Percentiles rank a stretch among this genome's conserved stretches.
Evolutionary conservation across 2,113 vertebrate genomes (phyloP).

Genomic region (Sebastes schlegelii): DNA sequence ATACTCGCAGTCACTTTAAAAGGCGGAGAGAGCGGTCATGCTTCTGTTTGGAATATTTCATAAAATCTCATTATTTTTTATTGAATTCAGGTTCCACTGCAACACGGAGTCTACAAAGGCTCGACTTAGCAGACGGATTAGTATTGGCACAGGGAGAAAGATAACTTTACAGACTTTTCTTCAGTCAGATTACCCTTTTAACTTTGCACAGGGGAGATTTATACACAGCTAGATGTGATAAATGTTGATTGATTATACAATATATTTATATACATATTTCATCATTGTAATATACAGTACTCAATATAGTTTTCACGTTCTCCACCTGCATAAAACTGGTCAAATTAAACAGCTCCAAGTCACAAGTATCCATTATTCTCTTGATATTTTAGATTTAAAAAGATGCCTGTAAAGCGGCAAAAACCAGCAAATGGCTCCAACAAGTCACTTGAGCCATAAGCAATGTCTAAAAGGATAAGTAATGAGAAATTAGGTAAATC

Average conservation of each 20-base stretch:
- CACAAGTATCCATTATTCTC: neutral
- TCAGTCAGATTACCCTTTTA: neutral
- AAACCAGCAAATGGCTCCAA: neutral
- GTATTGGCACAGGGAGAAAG: constrained; percentile 37
- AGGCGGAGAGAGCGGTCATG: constrained; percentile 69
- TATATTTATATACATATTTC: neutral
- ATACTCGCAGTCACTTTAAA: constrained; percentile 76
- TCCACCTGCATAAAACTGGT: neutral
- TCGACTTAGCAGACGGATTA: constrained; percentile 41
- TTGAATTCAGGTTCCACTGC: constrained; percentile 76
- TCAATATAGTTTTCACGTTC: neutral
- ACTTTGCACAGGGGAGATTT: neutral
- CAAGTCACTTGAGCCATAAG: neutral
- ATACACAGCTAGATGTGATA: neutral
- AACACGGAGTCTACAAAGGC: constrained; percentile 55
- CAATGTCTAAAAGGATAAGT: neutral
- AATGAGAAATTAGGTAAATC: neutral
- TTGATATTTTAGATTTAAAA: neutral
- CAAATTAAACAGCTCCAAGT: neutral
- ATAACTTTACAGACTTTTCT: constrained; percentile 44
- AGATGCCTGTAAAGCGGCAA: neutral
- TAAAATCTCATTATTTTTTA: constrained; percentile 85
- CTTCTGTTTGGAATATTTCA: constrained; percentile 86
- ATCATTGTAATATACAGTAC: neutral
- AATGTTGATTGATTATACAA: neutral